Percentiles rank a stretch among this genome's conserved stretches.
These are phyloP conservation scores for Neopipo cinnamomea DNA, from an alignment of 2,113 vertebrate species.

Conservation along the genomic window DNA sequence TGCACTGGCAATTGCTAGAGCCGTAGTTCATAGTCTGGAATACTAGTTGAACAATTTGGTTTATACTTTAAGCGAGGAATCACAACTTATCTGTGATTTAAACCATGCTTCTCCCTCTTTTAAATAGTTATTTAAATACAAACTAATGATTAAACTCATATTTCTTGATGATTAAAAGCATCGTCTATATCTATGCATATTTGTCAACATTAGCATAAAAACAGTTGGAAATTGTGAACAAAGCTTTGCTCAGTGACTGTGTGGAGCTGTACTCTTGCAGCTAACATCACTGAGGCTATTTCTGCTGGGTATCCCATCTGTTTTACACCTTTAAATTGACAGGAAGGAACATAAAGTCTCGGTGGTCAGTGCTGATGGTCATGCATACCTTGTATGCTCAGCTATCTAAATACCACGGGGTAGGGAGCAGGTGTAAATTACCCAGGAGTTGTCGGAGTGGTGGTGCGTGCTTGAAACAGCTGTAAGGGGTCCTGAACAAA, in stretches of 20 bases:
- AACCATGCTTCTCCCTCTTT: neutral
- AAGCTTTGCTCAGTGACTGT: neutral
- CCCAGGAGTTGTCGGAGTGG: neutral
- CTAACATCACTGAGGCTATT: neutral
- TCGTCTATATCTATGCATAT: neutral
- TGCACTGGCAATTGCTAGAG: neutral
- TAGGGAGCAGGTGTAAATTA: constrained; percentile 51
- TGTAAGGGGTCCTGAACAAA: constrained; percentile 27
- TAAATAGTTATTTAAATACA: neutral
- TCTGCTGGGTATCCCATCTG: neutral
- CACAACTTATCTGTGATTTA: neutral
- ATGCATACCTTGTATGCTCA: neutral
- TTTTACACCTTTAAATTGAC: neutral
- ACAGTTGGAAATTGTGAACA: neutral
- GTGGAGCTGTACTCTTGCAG: neutral
- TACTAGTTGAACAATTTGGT: neutral
- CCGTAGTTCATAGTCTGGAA: neutral
- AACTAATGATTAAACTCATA: neutral
- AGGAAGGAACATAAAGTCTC: neutral
- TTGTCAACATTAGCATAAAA: neutral
- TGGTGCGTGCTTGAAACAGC: neutral
- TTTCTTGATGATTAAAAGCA: neutral
- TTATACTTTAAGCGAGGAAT: neutral
- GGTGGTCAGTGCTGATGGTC: neutral
- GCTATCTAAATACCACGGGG: neutral